Percentiles rank a stretch among this genome's conserved stretches.
Conservation (phyloP, 1,140 invertebrate genomes). For the Pomacea maculata region DNA sequence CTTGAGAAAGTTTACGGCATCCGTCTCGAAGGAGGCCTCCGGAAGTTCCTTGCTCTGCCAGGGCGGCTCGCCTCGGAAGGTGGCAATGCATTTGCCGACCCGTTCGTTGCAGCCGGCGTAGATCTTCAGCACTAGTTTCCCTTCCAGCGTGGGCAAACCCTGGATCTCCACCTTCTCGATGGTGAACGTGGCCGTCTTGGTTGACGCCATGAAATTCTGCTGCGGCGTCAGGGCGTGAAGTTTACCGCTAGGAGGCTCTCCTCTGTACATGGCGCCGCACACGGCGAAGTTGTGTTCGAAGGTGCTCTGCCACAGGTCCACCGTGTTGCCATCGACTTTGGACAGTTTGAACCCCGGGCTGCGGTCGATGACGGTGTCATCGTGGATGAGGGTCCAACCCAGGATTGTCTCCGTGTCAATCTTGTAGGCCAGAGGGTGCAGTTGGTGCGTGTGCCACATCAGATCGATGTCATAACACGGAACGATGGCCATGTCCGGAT, state of each 20-base stretch:
- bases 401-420: conserved; percentile 65
- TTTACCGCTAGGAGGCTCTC: conserved; percentile 52
- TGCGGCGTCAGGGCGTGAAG: conserved; percentile 37
- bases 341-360: conserved; percentile 59
- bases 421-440: conserved; percentile 64
- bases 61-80: conserved; percentile 15
- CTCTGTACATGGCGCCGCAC: conserved; percentile 61
- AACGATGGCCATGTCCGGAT: conserved; percentile 65
- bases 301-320: conserved; percentile 44
- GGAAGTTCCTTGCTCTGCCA: conserved; percentile 33
- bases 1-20: conserved; percentile 30
- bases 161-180: conserved; percentile 48
- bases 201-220: conserved; percentile 43
- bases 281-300: conserved; percentile 53
- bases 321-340: conserved; percentile 34
- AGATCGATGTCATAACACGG: conserved; percentile 70
- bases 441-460: conserved; percentile 68
- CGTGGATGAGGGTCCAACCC: conserved; percentile 63
- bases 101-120: conserved; percentile 35
- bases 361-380: conserved; percentile 67
- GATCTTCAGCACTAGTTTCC: conserved; percentile 47
- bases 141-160: conserved; percentile 42
- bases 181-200: conserved; percentile 48
- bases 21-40: conserved; percentile 22
- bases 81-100: conserved; percentile 12